Base-by-base conservation (phyloP, 2,113 vertebrate species). In the Helogale parvula region DNA sequence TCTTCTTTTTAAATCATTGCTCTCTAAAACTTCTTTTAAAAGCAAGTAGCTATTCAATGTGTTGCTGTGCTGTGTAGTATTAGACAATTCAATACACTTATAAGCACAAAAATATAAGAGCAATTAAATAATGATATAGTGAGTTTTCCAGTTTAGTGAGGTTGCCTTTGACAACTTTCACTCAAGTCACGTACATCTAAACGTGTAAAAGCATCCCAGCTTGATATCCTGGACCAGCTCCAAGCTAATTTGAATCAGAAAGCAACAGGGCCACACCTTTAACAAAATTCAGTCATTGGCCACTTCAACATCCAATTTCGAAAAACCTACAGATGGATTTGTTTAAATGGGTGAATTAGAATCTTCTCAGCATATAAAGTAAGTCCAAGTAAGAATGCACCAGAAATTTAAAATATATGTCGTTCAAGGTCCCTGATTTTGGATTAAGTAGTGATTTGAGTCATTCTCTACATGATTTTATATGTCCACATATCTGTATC, bases 131-230 rank as follows among this genome's bases (percentile, higher is more conserved):
- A 38, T 13, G 10, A 72, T 1, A 93, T 72, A 63, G 65, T 27
- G 68, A 57, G 31, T n/a, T 68, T 92, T 93, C 25, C 76, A 79
- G 11, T 29, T 89, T 96, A 93, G 81, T 98, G 65, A 69, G 68
- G n/a, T 71, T 87, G 41, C 47, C 88, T 96, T 86, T 74, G 88
- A 92, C n/a, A 92, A 94, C 72, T 93, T 98, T 92, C 76, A 97
- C 25, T 79, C 29, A 86, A 96, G 93, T 47, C 23, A 25, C 3
- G 25, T 33, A 74, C 19, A 89, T 96, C 93, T 82, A 90, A 94
- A 93, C 2, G 0, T 86, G 50, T 66, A 93, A 84, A 91, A 94
- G 35, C 97, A 96, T 96, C 93, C 1, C 29, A 88, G 11, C n/a
- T 85, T 93, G 88, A 97, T 96, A 96, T 85, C 35, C 93, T 92